These are phyloP conservation scores for Campodea augens DNA, from an alignment of 1,140 invertebrate genomes.

Conservation along the genomic window DNA sequence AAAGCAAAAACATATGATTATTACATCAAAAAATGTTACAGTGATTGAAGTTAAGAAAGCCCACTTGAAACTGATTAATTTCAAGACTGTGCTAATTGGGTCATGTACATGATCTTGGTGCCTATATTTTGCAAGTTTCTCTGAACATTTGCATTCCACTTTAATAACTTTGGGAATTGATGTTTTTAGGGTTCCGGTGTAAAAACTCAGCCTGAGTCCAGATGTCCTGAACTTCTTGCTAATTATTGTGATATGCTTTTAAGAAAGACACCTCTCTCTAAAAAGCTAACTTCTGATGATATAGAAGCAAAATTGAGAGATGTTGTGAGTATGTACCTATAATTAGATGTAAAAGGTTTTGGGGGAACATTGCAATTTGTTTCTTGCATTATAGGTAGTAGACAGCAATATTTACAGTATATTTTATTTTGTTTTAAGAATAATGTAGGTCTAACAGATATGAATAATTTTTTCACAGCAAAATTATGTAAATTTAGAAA, in stretches of 20 bases:
- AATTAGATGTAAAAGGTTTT: too few species aligned
- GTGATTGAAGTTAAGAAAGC: too few species aligned
- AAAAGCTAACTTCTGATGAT: conserved; percentile 91
- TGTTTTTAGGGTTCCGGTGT: conserved; percentile 18
- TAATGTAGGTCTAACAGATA: neutral
- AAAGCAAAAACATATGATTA: too few species aligned
- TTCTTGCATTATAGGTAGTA: conserved; percentile 6
- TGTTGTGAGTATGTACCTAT: conserved; percentile 49
- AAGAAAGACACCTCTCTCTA: conserved; percentile 87
- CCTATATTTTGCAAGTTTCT: too few species aligned
- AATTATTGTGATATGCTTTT: conserved; percentile 99
- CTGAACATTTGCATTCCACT: too few species aligned
- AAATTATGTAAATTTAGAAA: too few species aligned
- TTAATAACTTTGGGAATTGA: too few species aligned
- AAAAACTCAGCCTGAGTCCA: conserved; percentile 66
- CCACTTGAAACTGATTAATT: too few species aligned
- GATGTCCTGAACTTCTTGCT: conserved; percentile 94
- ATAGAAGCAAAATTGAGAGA: conserved; percentile 83
- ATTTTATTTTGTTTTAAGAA: conserved; percentile 5
- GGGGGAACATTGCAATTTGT: neutral
- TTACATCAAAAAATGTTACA: too few species aligned
- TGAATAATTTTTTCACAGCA: too few species aligned
- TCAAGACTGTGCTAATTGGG: too few species aligned
- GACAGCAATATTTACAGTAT: conserved; percentile 6
- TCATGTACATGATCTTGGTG: too few species aligned